Percentiles rank a stretch among this genome's conserved stretches.
phyloP scores from a whole-genome alignment of 2,797 vertebrate species.

The Anguilla megastoma region DNA sequence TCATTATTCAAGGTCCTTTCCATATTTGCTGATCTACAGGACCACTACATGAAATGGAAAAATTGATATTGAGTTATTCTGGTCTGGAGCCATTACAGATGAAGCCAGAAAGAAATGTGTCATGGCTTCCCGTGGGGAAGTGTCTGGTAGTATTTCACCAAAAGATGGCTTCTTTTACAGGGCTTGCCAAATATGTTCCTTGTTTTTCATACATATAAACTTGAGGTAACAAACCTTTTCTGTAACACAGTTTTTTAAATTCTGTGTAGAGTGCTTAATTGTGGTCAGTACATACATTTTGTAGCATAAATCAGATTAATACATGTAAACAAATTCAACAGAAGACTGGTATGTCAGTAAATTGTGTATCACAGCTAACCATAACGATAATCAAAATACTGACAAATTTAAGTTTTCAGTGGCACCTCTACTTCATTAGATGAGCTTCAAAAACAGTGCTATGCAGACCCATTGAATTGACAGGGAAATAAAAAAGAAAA shows the following conservation, averaged over 20 bases:
- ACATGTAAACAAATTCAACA: background rate
- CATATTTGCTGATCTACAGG: background rate
- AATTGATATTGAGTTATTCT: constrained; percentile 16
- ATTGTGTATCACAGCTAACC: background rate
- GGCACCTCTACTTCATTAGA: background rate
- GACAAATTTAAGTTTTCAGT: background rate
- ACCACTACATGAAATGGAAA: constrained; percentile 13
- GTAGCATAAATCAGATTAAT: background rate
- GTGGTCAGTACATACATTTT: background rate
- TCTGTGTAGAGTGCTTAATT: background rate
- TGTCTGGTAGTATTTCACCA: constrained; percentile 16
- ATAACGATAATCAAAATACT: background rate
- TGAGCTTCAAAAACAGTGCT: background rate
- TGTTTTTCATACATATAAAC: background rate
- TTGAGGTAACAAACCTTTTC: background rate
- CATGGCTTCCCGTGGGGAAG: constrained; percentile 3
- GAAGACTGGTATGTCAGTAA: background rate
- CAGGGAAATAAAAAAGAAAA: constrained; percentile 2
- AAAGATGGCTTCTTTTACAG: background rate
- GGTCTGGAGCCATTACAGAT: background rate
- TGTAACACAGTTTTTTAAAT: background rate
- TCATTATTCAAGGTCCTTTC: background rate
- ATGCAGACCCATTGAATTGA: background rate
- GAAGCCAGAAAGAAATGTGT: background rate
- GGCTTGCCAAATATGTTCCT: background rate